A percentile compares a stretch with the other conserved stretches of the same genome.
Conservation (phyloP, 30 jellyfish, hydroid and myxozoan genomes). For the Pelagia noctiluca region DNA sequence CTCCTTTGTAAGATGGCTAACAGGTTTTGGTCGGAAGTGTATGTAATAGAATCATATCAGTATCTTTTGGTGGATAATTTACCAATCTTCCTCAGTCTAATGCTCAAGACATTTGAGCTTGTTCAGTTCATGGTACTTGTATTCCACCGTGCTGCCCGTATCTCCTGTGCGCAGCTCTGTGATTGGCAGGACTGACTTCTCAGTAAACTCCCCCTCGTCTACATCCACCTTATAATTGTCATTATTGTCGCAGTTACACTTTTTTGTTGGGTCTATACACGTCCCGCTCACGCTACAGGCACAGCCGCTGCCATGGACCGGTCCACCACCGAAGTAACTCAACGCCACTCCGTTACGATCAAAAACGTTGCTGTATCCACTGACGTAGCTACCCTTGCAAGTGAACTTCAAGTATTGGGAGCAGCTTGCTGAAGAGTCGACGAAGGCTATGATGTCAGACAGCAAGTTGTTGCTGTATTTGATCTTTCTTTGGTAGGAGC, state of each 20-base stretch:
- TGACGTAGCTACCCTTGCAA: background rate
- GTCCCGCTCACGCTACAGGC: slow-evolving; percentile 60
- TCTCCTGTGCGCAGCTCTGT: slow-evolving; percentile 49
- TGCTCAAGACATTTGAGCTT: slow-evolving; percentile 52
- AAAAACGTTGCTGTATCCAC: background rate
- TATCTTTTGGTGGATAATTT: too few relatives aligned
- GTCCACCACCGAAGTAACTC: slow-evolving; percentile 59
- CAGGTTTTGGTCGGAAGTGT: too few relatives aligned
- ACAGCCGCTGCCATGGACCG: slow-evolving; percentile 54
- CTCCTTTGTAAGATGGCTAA: too few relatives aligned
- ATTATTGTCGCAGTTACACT: slow-evolving; percentile 69
- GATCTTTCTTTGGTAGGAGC: slow-evolving; percentile 8
- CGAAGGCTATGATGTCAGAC: background rate
- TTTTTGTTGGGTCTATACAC: slow-evolving; percentile 3
- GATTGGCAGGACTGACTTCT: slow-evolving; percentile 38
- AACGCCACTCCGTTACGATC: slow-evolving; percentile 28
- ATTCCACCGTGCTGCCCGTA: slow-evolving; percentile 29
- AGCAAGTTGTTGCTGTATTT: background rate
- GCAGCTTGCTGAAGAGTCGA: slow-evolving; percentile 23
- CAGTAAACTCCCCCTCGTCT: slow-evolving; percentile 61
- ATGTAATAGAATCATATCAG: too few relatives aligned
- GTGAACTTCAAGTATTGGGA: background rate
- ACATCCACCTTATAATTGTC: background rate
- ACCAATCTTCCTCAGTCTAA: too few relatives aligned
- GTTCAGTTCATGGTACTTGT: slow-evolving; percentile 49